These are phyloP conservation scores for Pseudorectes ferrugineus DNA, from an alignment of 2,113 vertebrate genomes.

Conservation along the genomic window DNA sequence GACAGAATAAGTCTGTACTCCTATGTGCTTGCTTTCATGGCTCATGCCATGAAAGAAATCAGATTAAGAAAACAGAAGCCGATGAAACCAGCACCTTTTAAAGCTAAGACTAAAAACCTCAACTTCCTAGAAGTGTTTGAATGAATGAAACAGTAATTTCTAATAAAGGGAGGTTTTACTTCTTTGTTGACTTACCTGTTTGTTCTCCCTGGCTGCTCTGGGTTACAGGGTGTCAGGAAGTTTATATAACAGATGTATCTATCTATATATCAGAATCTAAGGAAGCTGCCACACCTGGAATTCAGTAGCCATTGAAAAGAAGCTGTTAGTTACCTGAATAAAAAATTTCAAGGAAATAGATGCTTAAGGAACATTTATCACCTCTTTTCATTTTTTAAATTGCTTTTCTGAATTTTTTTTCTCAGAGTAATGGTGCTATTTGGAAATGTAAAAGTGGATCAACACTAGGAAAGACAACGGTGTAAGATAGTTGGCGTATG, in stretches of 20 bases:
- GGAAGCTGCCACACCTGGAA: neutral
- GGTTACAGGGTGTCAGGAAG: neutral
- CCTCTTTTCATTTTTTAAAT: neutral
- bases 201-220: neutral
- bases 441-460: neutral
- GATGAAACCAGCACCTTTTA: neutral
- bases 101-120: neutral
- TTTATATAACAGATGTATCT: neutral
- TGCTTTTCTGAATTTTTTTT: neutral
- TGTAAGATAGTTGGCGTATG: neutral
- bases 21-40: neutral
- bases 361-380: neutral
- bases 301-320: neutral
- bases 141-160: neutral
- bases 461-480: neutral
- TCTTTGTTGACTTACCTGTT: neutral
- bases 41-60: neutral
- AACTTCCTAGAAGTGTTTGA: neutral
- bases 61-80: neutral
- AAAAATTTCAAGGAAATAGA: neutral
- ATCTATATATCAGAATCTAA: neutral
- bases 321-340: accelerated
- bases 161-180: neutral
- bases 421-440: neutral
- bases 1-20: neutral